Evolutionary conservation across 2,888 invertebrate genomes (phyloP), one percentile per base, ranked within the genome.

Genomic region (Ceraclea dissimilis): DNA sequence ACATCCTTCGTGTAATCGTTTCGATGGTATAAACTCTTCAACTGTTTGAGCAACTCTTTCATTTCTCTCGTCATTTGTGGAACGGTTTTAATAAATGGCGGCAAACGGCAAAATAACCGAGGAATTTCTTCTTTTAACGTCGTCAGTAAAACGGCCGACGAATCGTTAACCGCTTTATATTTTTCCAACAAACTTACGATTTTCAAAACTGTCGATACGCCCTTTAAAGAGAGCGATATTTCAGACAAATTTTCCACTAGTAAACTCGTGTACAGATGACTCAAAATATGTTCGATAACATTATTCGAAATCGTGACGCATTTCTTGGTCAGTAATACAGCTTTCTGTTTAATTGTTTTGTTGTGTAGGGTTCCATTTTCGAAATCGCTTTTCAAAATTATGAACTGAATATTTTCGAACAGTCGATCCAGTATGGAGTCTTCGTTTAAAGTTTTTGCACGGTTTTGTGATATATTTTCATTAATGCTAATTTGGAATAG

Each of bases 341-440:
- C 13, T 8, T 21, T 2, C 22, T 22, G 4, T 49, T 4, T 20
- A 26, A 20, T 26, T 4, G 8, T 17, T 46, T 46, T 46, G 6
- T 46, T 19, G 18, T 6, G 18, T 33, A 58, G 39, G 11, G 68
- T 59, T 11, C 69, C 65, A 33, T 67, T 61, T 66, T 74, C 71
- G 61, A 76, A 76, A 63, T 71, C 71, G 61, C 69, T 71, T 49
- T 72, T 73, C 53, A 76, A 64, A 54, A 73, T 70, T 60, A 68
- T 68, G 58, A 67, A 69, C 46, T 4, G 39, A 39, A 39, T 16
- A 39, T 39, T 13, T 39, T 39, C 39, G 26, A 26, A 26, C 26
- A 26, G 26, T 10, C 10, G n/a, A 17, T 13, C 4, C 5, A 43
- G 13, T 8, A n/a, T 43, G 13, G 43, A 2, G 5, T 16, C 43